Conservation (phyloP, 2,113 vertebrate species). For the Butastur rufipennis region DNA sequence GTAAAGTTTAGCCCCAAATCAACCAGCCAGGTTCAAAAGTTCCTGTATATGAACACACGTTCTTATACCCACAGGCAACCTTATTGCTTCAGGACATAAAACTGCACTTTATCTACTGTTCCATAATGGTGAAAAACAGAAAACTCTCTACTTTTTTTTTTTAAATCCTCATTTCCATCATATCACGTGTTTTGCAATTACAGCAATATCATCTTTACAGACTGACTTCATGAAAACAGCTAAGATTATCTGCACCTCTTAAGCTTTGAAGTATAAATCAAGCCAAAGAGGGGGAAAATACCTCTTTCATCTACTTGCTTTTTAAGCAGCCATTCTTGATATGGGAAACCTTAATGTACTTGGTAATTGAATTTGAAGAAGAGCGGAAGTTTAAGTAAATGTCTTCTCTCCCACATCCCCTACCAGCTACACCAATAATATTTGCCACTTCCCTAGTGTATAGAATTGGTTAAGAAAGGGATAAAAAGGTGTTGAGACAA, state of each 20-base stretch:
- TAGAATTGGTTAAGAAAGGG: not conserved
- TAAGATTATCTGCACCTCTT: not conserved
- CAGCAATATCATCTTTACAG: not conserved
- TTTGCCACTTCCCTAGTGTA: not conserved
- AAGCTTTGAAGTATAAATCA: not conserved
- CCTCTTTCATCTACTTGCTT: not conserved
- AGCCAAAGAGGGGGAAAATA: not conserved
- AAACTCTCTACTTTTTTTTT: not conserved
- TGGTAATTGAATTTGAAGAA: not conserved
- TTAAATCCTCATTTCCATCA: not conserved
- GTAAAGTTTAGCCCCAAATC: not conserved
- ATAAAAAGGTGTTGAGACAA: not conserved
- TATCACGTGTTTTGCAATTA: not conserved
- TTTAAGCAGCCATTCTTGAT: not conserved
- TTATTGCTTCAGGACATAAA: not conserved
- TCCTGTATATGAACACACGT: not conserved
- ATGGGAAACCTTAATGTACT: not conserved
- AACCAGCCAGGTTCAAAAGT: not conserved
- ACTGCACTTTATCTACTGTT: not conserved
- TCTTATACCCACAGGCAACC: not conserved
- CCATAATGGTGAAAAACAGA: not conserved
- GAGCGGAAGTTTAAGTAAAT: not conserved
- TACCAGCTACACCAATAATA: not conserved
- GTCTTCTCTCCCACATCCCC: not conserved
- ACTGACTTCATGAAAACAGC: not conserved